Evolutionary conservation across 2,888 invertebrate species (phyloP), one percentile per base, ranked within the genome.

Genomic region (Cinara cedri): DNA sequence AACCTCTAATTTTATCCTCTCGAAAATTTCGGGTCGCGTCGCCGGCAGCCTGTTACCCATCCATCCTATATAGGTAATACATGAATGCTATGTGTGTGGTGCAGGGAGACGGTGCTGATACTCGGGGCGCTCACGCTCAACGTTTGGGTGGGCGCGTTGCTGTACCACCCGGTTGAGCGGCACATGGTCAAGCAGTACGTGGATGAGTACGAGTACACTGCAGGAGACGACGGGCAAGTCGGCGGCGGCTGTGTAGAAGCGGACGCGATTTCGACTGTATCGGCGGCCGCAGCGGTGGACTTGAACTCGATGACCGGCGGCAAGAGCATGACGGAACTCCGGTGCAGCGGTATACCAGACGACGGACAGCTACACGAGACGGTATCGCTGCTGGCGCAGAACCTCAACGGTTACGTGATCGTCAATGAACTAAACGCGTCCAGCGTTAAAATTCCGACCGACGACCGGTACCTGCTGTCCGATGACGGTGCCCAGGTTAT

Each of bases 101-200:
- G 44, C 88, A 92, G 93, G 84, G 94, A 93, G 16, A 91, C 94
- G 3, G 91, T 93, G 8, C 86, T 95, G 42, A 90, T 95, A 78
- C 90, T 95, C 87, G 94, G 94, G 34, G 95, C 91, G 14, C 87
- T 94, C 19, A 93, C 93, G 83, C 86, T 95, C 68, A 93, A 95
- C 85, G 93, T 93, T 0, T 93, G 93, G 90, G 93, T 94, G 13
- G 93, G 93, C 0, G 94, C 94, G 3, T 85, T 94, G 16, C 90
- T 95, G 68, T 95, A 94, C 86, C 92, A 94, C 82, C 94, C 94
- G 0, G 94, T 94, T 0, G 92, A 92, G 82, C 90, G 90, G 83
- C 94, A 95, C 84, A 89, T 94, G 90, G 90, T 92, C 82, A 88
- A 89, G 84, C 90, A 90, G 80, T 89, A 81, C 60, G 81, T 83